A percentile compares a stretch with the other conserved stretches of the same genome.
Conservation (phyloP, 2,797 vertebrate species). For the Eulemur coronatus region DNA sequence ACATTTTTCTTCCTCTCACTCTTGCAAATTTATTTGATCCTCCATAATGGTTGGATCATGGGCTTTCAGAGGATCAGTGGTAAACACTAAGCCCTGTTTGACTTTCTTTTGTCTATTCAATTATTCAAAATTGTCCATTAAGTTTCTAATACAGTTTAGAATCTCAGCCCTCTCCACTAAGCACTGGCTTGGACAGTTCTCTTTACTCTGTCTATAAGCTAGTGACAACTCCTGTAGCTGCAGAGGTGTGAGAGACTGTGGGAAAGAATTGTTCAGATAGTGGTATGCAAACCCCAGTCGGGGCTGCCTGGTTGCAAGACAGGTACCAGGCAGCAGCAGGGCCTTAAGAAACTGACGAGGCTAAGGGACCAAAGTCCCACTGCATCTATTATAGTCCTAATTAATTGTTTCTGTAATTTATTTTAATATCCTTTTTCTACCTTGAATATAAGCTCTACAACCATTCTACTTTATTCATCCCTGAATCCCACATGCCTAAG, state of each 20-base stretch:
- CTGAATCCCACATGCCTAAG: neutral
- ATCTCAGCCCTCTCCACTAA: neutral
- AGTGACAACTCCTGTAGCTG: neutral
- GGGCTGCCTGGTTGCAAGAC: neutral
- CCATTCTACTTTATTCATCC: neutral
- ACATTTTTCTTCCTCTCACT: neutral
- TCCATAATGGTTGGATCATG: neutral
- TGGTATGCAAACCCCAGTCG: neutral
- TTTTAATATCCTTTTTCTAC: neutral
- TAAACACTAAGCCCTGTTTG: neutral
- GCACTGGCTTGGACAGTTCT: neutral
- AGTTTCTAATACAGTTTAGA: neutral
- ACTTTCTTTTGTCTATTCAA: neutral
- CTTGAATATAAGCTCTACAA: neutral
- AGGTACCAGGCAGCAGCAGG: neutral
- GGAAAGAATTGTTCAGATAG: neutral
- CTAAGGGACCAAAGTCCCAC: neutral
- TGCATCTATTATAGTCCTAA: neutral
- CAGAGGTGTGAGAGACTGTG: neutral
- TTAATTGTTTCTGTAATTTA: neutral
- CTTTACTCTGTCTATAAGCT: neutral
- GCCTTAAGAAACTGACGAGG: neutral
- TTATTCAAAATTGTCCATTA: neutral
- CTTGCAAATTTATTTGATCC: neutral
- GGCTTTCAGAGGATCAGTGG: neutral